phyloP scores from a whole-genome alignment of 1,140 invertebrate genomes.

The Aphelenchoides besseyi region DNA sequence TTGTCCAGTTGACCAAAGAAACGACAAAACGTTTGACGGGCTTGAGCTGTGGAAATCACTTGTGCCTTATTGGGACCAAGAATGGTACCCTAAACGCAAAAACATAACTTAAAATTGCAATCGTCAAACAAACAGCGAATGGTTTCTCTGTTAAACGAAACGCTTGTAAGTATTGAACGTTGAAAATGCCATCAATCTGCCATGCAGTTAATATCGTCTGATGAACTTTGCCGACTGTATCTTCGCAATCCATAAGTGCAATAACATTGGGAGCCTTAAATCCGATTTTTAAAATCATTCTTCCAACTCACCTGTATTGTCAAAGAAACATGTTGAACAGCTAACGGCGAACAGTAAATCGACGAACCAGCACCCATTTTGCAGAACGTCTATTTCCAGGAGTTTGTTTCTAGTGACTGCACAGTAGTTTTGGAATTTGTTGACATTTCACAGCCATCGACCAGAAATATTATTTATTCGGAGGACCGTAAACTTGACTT shows the following conservation, averaged over 20 bases:
- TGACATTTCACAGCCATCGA: too few relatives aligned
- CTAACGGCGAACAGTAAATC: not conserved
- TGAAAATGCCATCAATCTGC: not conserved
- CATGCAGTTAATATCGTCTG: not conserved
- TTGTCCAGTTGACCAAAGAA: constrained; percentile 14
- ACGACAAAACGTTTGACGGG: constrained; percentile 4
- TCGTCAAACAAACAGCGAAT: constrained; percentile 5
- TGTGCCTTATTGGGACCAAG: not conserved
- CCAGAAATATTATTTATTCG: too few relatives aligned
- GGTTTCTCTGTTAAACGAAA: not conserved
- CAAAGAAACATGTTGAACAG: not conserved
- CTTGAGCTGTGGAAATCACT: not conserved
- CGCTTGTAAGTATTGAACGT: not conserved
- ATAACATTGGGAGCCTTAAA: not conserved
- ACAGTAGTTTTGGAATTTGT: too few relatives aligned
- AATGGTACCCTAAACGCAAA: not conserved
- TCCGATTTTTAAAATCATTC: not conserved
- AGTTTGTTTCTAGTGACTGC: too few relatives aligned
- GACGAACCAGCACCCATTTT: not conserved
- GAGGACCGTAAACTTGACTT: too few relatives aligned
- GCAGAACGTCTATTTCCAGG: too few relatives aligned
- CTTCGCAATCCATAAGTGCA: not conserved
- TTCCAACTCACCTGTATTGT: not conserved
- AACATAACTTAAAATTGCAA: not conserved
- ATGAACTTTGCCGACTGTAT: not conserved